Conservation (phyloP, 35 echinoderm and acorn worm genomes). For the Ptychodera flava region DNA sequence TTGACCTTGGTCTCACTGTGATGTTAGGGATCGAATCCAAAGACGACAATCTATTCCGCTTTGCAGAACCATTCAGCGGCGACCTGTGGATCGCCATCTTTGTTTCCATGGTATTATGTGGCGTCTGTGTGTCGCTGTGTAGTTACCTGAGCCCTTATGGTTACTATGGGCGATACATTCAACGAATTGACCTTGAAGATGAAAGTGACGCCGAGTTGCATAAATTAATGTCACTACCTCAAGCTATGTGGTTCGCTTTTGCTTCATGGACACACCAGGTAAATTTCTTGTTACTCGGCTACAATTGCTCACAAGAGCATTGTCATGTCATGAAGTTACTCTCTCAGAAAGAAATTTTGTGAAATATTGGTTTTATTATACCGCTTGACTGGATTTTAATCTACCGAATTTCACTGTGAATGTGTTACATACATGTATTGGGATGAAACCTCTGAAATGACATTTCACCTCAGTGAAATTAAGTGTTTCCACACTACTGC, state of each 20-base stretch:
- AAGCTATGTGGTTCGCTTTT: conserved; percentile 17
- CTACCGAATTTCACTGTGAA: no score
- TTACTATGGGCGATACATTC: conserved; percentile 10
- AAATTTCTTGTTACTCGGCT: no score
- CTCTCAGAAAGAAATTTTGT: no score
- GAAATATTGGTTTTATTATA: no score
- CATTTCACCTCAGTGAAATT: no score
- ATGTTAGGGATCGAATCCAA: conserved; percentile 40
- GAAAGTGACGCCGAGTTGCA: not conserved
- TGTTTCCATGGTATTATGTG: not conserved
- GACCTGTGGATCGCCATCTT: conserved; percentile 15
- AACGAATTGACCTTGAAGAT: not conserved
- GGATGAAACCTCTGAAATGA: no score
- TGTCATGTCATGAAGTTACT: no score
- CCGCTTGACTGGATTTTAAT: no score
- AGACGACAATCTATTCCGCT: conserved; percentile 4
- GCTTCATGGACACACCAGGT: conserved; percentile 11
- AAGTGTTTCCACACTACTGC: no score
- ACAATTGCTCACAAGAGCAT: no score
- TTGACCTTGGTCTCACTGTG: conserved; percentile 87
- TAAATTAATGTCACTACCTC: not conserved
- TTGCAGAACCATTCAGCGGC: conserved; percentile 8
- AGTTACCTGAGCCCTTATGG: conserved; percentile 15
- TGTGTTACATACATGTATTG: no score
- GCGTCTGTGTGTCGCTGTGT: not conserved